Evolutionary conservation across 2,888 invertebrate genomes (phyloP).

Genomic region (Sarcophaga rosellei): DNA sequence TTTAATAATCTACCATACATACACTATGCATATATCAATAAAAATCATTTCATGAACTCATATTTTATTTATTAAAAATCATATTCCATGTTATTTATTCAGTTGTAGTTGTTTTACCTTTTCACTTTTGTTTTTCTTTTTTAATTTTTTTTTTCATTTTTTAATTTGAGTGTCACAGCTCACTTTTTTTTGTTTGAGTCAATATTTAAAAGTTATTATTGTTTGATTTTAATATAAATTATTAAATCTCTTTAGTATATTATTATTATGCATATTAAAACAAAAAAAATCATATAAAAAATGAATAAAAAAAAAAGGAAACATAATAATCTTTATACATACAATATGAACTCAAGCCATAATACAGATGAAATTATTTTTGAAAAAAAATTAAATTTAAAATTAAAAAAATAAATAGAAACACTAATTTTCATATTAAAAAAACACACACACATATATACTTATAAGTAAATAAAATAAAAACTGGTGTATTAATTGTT

Average conservation of each 20-base stretch:
- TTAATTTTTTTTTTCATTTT: not conserved
- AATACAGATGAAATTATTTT: constrained; percentile 43
- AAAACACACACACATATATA: not conserved
- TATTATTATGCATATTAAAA: not conserved
- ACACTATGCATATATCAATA: not conserved
- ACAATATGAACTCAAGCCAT: constrained; percentile 49
- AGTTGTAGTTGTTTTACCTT: not conserved
- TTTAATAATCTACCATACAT: no score
- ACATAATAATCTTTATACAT: constrained; percentile 10
- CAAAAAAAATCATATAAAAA: not conserved
- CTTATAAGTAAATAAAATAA: constrained; percentile 38
- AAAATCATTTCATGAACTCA: not conserved
- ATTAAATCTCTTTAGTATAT: constrained; percentile 56
- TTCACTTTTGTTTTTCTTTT: not conserved
- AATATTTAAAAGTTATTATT: constrained; percentile 63
- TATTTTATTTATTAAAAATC: not conserved
- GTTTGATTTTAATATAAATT: constrained; percentile 62
- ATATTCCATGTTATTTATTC: not conserved
- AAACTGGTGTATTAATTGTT: constrained; percentile 74
- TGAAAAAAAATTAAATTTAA: not conserved
- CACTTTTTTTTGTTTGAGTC: constrained; percentile 40
- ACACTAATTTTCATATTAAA: not conserved
- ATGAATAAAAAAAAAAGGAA: not conserved
- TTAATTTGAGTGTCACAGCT: constrained; percentile 54
- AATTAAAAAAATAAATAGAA: not conserved